Conservation (phyloP, 2,797 vertebrate genomes). For the Mus spretus region DNA sequence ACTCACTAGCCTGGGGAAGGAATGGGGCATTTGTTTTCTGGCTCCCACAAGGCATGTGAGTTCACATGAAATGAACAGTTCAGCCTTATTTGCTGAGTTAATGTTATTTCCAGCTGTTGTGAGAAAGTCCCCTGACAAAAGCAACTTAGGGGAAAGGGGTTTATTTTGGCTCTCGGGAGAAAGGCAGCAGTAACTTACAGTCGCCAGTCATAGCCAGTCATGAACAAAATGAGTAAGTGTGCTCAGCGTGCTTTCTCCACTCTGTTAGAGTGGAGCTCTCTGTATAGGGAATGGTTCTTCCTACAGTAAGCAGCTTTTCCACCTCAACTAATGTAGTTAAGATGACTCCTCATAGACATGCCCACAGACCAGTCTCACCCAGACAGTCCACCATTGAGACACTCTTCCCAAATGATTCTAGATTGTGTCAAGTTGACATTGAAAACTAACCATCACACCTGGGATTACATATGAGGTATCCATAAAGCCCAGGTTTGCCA, state of each 20-base stretch:
- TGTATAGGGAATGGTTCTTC: not conserved
- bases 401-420: not conserved
- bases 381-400: not conserved
- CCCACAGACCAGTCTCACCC: not conserved
- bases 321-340: not conserved
- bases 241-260: not conserved
- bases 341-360: not conserved
- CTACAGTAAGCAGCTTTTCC: not conserved
- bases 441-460: not conserved
- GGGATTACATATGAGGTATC: not conserved
- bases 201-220: not conserved
- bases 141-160: not conserved
- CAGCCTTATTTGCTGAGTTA: not conserved
- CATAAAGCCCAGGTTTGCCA: not conserved
- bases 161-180: not conserved
- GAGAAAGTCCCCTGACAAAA: not conserved
- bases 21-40: not conserved
- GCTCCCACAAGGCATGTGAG: not conserved
- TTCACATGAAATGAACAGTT: not conserved
- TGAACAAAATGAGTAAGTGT: not conserved
- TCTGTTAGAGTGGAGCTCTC: not conserved
- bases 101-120: not conserved
- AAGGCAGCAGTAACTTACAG: not conserved
- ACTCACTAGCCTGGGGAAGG: not conserved
- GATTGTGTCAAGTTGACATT: not conserved